Evolutionary conservation across 2,888 invertebrate genomes (phyloP).

Genomic region (Geotrupes spiniger): DNA sequence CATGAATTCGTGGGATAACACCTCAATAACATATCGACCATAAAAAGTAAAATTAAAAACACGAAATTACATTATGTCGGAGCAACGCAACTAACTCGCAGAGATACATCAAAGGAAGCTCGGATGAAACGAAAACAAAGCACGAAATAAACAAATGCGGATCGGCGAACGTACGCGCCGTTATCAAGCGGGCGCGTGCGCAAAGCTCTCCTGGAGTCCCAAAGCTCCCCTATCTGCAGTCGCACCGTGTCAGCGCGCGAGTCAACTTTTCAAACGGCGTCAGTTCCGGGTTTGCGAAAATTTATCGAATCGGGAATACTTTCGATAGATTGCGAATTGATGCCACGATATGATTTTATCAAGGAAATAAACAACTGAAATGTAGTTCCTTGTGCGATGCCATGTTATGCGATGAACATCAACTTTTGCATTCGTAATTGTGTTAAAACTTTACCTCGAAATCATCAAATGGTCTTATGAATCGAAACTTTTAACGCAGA

Average conservation of each 20-base stretch:
- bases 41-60: conserved; percentile 16
- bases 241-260: conserved; percentile 25
- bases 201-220: conserved; percentile 25
- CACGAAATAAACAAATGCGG: conserved; percentile 37
- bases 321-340: no score
- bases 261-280: conserved; percentile 14
- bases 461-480: no score
- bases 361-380: no score
- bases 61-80: conserved; percentile 16
- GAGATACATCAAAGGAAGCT: conserved; percentile 21
- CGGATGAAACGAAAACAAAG: conserved; percentile 27
- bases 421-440: no score
- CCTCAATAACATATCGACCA: conserved; percentile 8
- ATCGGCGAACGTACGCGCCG: conserved; percentile 33
- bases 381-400: no score
- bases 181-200: conserved; percentile 27
- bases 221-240: conserved; percentile 32
- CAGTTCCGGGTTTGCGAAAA: conserved; percentile 20
- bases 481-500: no score
- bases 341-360: no score
- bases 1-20: no score
- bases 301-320: no score
- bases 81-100: conserved; percentile 9
- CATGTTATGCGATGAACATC: no score
- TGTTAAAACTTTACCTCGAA: no score